phyloP scores from a whole-genome alignment of 2,797 vertebrate species.

The Paguma larvata region DNA sequence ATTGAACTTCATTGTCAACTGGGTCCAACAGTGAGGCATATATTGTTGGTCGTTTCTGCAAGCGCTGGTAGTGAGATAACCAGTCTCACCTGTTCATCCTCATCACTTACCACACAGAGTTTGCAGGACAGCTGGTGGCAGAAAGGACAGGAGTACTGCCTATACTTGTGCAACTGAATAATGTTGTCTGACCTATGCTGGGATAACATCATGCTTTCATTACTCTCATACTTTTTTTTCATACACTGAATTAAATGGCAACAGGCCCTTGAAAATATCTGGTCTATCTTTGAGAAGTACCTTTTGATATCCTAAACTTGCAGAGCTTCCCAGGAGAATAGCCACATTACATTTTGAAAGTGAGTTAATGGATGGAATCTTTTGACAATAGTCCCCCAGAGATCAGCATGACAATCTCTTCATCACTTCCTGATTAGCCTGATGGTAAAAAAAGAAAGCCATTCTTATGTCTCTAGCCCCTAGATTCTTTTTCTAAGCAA shows the following conservation, averaged over 20 bases:
- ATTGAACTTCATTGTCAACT: not conserved
- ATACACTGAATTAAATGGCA: slow-evolving; percentile 37
- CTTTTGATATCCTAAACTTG: slow-evolving; percentile 53
- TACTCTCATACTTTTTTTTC: not conserved
- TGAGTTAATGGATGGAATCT: slow-evolving; percentile 46
- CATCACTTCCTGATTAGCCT: slow-evolving; percentile 1
- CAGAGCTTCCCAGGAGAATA: not conserved
- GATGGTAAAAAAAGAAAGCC: slow-evolving; percentile 46
- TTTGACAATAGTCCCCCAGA: slow-evolving; percentile 37
- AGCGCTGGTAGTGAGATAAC: not conserved
- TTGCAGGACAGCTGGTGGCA: slow-evolving; percentile 45
- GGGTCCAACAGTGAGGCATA: not conserved
- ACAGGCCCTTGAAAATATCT: slow-evolving; percentile 51
- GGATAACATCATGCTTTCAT: slow-evolving; percentile 25
- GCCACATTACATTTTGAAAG: slow-evolving; percentile 56
- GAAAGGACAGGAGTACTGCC: not conserved
- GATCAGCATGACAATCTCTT: slow-evolving; percentile 49
- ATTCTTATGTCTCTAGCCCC: not conserved
- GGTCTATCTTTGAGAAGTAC: slow-evolving; percentile 1
- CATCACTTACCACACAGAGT: slow-evolving; percentile 47
- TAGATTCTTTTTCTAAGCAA: not conserved
- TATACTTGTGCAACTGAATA: slow-evolving; percentile 25
- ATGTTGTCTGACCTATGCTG: not conserved
- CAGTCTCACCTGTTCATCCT: slow-evolving; percentile 43
- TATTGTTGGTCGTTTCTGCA: slow-evolving; percentile 32